Conservation (phyloP, 2,113 vertebrate species). For the Ceuthmochares aereus region DNA sequence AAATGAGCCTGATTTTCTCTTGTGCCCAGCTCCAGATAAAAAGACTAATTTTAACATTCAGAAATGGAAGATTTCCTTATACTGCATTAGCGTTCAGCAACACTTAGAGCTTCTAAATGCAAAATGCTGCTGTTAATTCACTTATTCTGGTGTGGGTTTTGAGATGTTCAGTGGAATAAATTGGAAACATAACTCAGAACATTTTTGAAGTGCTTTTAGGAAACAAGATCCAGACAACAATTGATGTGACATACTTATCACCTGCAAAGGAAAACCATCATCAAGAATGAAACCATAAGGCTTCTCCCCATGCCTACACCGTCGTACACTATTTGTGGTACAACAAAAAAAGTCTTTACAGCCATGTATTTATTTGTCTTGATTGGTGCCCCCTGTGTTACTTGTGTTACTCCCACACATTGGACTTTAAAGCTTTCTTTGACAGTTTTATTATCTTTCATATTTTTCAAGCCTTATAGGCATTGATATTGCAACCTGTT, state of each 20-base stretch:
- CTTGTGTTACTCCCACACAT: slow-evolving; percentile 20
- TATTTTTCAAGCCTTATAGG: background rate
- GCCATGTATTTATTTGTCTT: slow-evolving; percentile 5
- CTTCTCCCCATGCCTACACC: background rate
- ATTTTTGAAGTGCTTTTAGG: background rate
- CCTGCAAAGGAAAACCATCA: background rate
- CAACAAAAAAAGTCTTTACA: slow-evolving; percentile 2
- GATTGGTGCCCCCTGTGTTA: background rate
- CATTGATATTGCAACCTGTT: background rate
- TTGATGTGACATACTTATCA: background rate
- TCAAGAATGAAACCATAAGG: background rate
- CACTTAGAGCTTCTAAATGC: background rate
- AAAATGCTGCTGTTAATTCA: background rate
- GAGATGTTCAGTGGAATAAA: slow-evolving; percentile 4
- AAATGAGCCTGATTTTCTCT: slow-evolving; percentile 21
- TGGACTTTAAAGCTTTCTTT: slow-evolving; percentile 47
- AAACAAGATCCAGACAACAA: slow-evolving; percentile 13
- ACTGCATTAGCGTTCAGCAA: background rate
- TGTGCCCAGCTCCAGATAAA: background rate
- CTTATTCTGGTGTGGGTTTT: background rate
- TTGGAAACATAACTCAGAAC: background rate
- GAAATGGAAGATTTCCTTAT: slow-evolving; percentile 4
- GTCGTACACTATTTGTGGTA: background rate
- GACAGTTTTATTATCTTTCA: slow-evolving; percentile 19
- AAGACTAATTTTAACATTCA: background rate